A percentile compares a stretch with the other conserved stretches of the same genome.
Conservation (phyloP, 2,797 vertebrate species). For the Perodicticus potto region DNA sequence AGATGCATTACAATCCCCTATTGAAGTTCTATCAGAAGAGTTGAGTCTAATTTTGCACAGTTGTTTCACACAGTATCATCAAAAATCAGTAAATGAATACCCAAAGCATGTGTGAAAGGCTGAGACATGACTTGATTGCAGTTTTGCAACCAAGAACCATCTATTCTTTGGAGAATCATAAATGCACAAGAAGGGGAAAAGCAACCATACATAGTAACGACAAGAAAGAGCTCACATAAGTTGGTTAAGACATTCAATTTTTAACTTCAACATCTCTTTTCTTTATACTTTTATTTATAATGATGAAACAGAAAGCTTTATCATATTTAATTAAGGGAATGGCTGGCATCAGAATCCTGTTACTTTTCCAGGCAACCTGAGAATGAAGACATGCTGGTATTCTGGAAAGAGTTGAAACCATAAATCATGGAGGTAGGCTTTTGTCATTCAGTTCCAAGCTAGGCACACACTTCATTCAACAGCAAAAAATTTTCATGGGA, state of each 20-base stretch:
- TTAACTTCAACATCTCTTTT: slow-evolving; percentile 25
- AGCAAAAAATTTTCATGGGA: background rate
- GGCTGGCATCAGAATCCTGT: background rate
- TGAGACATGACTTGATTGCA: background rate
- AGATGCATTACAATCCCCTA: slow-evolving; percentile 62
- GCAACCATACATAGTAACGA: background rate
- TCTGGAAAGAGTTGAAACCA: background rate
- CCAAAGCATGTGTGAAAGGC: slow-evolving; percentile 57
- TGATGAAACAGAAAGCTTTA: background rate
- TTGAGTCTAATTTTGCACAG: slow-evolving; percentile 74
- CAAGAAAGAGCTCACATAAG: background rate
- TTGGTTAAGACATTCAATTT: background rate
- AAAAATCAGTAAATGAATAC: slow-evolving; percentile 67
- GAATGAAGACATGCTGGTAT: background rate
- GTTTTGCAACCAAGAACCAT: slow-evolving; percentile 49
- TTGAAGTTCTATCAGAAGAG: slow-evolving; percentile 58
- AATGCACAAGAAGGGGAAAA: background rate
- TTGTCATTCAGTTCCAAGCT: background rate
- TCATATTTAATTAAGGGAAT: slow-evolving; percentile 45
- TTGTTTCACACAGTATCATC: slow-evolving; percentile 56
- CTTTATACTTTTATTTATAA: slow-evolving; percentile 50
- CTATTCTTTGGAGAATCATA: slow-evolving; percentile 64
- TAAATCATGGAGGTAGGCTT: background rate
- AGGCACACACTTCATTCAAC: background rate
- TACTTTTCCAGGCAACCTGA: background rate